Percentiles rank a stretch among this genome's conserved stretches.
Evolutionary conservation across 2,113 vertebrate genomes (phyloP).

Genomic region (Anolis carolinensis): DNA sequence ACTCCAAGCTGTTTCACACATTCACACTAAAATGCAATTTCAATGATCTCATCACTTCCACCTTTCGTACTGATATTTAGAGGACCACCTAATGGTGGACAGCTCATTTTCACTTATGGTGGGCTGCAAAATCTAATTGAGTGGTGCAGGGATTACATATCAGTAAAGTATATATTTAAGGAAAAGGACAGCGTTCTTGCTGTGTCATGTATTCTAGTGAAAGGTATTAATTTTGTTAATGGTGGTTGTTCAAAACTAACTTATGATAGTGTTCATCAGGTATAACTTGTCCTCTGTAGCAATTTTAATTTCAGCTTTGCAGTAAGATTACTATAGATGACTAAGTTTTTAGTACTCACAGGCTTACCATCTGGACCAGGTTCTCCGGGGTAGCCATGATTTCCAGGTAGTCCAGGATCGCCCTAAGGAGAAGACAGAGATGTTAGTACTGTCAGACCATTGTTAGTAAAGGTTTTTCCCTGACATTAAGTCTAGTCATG

Average conservation of each 20-base stretch:
- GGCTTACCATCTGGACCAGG: constrained; percentile 99
- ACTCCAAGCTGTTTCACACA: too few species aligned
- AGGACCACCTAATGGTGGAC: too few species aligned
- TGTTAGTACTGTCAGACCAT: too few species aligned
- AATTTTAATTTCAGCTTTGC: constrained; percentile 29
- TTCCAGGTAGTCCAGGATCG: constrained; percentile 83
- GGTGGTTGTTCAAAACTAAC: neutral
- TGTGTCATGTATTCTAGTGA: neutral
- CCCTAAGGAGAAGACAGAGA: constrained; percentile 76
- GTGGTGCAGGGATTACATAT: neutral
- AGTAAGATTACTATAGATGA: constrained; percentile 74
- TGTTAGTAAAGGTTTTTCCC: too few species aligned
- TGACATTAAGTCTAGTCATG: too few species aligned
- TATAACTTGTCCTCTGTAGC: neutral
- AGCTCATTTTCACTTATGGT: neutral
- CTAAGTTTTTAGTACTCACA: constrained; percentile 98
- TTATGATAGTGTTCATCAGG: too few species aligned
- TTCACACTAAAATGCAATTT: too few species aligned
- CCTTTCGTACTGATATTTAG: too few species aligned
- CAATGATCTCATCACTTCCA: too few species aligned
- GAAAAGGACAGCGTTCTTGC: neutral
- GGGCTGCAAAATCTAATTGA: neutral
- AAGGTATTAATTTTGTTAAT: neutral
- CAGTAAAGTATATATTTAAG: neutral
- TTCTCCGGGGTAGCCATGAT: constrained; percentile 86